phyloP scores from a whole-genome alignment of 1,140 invertebrate genomes.

The Zaprionus ornatus region DNA sequence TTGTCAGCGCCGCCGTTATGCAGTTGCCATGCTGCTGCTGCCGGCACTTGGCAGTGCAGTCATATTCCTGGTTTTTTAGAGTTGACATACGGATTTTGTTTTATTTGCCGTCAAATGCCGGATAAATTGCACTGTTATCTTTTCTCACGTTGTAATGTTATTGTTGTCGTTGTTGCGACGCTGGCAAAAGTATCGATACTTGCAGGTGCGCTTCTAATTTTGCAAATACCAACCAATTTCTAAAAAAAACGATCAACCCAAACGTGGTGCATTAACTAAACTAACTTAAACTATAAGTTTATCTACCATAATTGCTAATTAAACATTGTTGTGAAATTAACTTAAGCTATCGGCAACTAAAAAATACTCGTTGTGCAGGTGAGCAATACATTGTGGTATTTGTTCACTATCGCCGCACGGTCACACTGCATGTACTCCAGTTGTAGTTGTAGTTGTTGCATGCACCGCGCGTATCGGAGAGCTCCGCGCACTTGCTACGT shows the following conservation, averaged over 20 bases:
- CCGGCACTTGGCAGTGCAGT: slow-evolving; percentile 85
- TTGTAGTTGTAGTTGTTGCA: slow-evolving; percentile 52
- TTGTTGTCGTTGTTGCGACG: slow-evolving; percentile 33
- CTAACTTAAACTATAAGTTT: not conserved
- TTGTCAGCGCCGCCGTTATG: slow-evolving; percentile 85
- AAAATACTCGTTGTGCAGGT: slow-evolving; percentile 14
- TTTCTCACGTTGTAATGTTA: slow-evolving; percentile 28
- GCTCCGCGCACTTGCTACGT: slow-evolving; percentile 47
- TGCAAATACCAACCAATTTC: not conserved
- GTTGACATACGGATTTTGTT: slow-evolving; percentile 53
- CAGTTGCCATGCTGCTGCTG: slow-evolving; percentile 85
- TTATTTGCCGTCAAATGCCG: slow-evolving; percentile 25
- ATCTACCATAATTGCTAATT: slow-evolving; percentile 1
- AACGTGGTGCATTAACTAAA: not conserved
- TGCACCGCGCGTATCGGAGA: slow-evolving; percentile 35
- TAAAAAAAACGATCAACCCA: not conserved
- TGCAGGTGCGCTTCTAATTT: not conserved
- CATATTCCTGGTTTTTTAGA: slow-evolving; percentile 69
- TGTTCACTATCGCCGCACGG: not conserved
- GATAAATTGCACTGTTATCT: slow-evolving; percentile 13
- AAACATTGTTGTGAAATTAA: slow-evolving; percentile 29
- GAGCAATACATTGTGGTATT: slow-evolving; percentile 2
- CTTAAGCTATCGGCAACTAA: not conserved
- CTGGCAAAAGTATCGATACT: slow-evolving; percentile 31
- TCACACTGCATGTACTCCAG: slow-evolving; percentile 18